A percentile compares a stretch with the other conserved stretches of the same genome.
These are phyloP conservation scores for Cotesia congregata DNA, from an alignment of 2,888 invertebrate species.

Conservation along the genomic window DNA sequence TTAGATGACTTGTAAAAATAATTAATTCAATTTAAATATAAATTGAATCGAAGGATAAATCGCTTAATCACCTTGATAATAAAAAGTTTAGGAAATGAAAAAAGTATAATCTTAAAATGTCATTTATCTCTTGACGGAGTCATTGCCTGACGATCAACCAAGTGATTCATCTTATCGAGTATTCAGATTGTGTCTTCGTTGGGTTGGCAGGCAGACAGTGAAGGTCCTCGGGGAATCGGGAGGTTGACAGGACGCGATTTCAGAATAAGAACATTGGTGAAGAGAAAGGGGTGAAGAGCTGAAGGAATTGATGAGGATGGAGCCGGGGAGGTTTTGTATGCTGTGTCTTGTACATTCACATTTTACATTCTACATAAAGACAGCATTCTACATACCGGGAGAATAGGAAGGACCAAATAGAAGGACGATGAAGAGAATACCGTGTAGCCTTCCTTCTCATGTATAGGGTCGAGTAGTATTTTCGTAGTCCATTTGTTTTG, in stretches of 20 bases:
- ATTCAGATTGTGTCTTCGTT: slow-evolving; percentile 59
- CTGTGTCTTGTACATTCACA: too few relatives aligned
- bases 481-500: slow-evolving; percentile 69
- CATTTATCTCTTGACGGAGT: slow-evolving; percentile 45
- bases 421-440: slow-evolving; percentile 55
- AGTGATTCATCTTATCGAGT: slow-evolving; percentile 63
- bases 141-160: slow-evolving; percentile 64
- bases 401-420: slow-evolving; percentile 43
- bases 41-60: background rate
- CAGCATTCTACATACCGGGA: background rate
- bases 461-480: slow-evolving; percentile 62
- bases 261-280: background rate
- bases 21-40: background rate
- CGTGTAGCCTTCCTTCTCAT: slow-evolving; percentile 58
- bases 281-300: slow-evolving; percentile 18
- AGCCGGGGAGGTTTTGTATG: slow-evolving; percentile 10
- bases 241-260: slow-evolving; percentile 20
- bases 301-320: slow-evolving; percentile 17
- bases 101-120: slow-evolving; percentile 21
- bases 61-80: background rate
- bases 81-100: slow-evolving; percentile 23
- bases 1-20: background rate
- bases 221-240: slow-evolving; percentile 46
- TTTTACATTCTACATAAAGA: too few relatives aligned
- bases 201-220: slow-evolving; percentile 35